Percentiles rank a stretch among this genome's conserved stretches.
Conservation (phyloP, 2,113 vertebrate species). For the Aix galericulata region DNA sequence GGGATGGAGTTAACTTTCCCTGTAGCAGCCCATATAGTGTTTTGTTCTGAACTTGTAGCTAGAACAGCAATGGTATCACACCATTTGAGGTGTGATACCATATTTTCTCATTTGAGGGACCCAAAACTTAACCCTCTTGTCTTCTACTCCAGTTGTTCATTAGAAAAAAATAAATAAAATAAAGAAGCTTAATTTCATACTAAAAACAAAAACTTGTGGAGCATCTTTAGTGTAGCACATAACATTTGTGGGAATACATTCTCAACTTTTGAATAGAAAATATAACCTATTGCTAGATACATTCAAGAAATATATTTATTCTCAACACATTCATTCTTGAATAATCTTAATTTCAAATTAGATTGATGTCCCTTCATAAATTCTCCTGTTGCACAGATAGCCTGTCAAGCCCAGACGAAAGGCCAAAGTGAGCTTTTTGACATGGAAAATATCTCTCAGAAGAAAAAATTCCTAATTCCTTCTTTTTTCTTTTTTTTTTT, state of each 20-base stretch:
- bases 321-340: background rate
- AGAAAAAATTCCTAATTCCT: background rate
- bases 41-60: too few species aligned
- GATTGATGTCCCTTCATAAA: background rate
- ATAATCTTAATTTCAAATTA: slow-evolving; percentile 12
- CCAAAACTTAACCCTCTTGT: background rate
- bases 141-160: background rate
- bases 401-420: background rate
- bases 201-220: background rate
- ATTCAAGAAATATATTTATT: background rate
- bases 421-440: background rate
- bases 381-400: background rate
- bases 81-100: too few species aligned
- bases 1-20: too few species aligned
- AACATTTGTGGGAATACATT: background rate
- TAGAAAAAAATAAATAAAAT: background rate
- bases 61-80: too few species aligned
- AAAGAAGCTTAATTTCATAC: background rate
- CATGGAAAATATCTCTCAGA: background rate
- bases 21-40: too few species aligned
- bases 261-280: background rate
- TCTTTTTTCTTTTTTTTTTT: background rate
- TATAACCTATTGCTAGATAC: background rate
- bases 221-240: background rate
- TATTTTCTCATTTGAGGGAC: background rate